A percentile compares a stretch with the other conserved stretches of the same genome.
Conservation (phyloP, 2,888 invertebrate species). For the Spialia ferax region DNA sequence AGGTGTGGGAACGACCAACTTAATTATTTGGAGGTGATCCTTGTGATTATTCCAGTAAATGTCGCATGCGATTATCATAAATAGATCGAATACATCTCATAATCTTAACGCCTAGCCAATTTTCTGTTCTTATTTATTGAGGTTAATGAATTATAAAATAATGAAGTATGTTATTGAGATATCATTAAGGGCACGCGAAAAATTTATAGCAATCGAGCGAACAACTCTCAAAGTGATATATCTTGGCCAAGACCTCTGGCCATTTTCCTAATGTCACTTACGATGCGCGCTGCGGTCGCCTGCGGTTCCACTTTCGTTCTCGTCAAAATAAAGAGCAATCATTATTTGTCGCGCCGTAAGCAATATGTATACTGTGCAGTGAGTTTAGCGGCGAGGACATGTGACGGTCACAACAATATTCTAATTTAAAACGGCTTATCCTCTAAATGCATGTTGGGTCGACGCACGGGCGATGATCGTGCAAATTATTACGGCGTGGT, state of each 20-base stretch:
- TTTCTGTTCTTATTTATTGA: too few species aligned
- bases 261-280: conserved; percentile 25
- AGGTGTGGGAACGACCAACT: conserved; percentile 48
- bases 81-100: conserved; percentile 16
- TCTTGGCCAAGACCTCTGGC: too few species aligned
- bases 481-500: conserved; percentile 59
- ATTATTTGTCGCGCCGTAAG: conserved; percentile 60
- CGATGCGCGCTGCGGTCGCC: conserved; percentile 29
- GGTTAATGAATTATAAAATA: too few species aligned
- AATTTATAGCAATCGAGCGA: too few species aligned
- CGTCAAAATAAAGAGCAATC: conserved; percentile 48
- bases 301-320: conserved; percentile 46
- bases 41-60: conserved; percentile 20
- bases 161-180: too few species aligned
- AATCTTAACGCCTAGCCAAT: too few species aligned
- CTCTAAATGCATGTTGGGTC: conserved; percentile 67
- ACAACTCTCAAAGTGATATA: too few species aligned
- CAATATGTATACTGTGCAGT: conserved; percentile 54
- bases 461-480: conserved; percentile 66
- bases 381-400: conserved; percentile 56
- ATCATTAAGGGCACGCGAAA: too few species aligned
- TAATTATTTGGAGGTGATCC: conserved; percentile 43
- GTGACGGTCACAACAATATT: conserved; percentile 68
- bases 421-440: conserved; percentile 73
- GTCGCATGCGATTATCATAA: conserved; percentile 44